Conservation (phyloP, 2,888 invertebrate genomes). For the Dolichopus griseipennis region DNA sequence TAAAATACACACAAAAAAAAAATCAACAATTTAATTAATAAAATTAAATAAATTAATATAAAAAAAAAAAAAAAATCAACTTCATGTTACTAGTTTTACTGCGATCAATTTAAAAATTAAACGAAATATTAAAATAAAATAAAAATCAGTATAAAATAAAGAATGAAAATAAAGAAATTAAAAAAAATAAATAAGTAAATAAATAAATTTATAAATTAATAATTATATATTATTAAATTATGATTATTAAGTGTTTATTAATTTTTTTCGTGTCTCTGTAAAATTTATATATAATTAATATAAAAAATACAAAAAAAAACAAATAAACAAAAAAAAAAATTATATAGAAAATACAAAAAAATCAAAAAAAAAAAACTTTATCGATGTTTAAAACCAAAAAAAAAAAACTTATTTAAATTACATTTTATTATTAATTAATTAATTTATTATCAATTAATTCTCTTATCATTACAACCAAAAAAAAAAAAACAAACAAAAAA, state of each 20-base stretch:
- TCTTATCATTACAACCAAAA: slow-evolving; percentile 13
- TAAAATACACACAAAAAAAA: slow-evolving; percentile 6
- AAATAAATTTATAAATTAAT: slow-evolving; percentile 16
- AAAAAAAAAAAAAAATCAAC: slow-evolving; percentile 7
- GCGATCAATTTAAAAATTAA: background rate
- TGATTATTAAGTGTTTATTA: slow-evolving; percentile 21
- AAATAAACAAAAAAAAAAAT: slow-evolving; percentile 23
- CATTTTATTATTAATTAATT: slow-evolving; percentile 13
- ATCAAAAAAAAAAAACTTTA: slow-evolving; percentile 11
- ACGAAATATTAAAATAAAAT: slow-evolving; percentile 9
- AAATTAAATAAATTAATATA: slow-evolving; percentile 11
- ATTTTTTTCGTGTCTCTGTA: slow-evolving; percentile 19
- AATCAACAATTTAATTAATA: no score
- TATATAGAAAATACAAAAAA: slow-evolving; percentile 22
- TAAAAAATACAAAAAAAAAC: slow-evolving; percentile 24
- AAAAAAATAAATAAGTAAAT: slow-evolving; percentile 15
- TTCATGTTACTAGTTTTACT: slow-evolving; percentile 6
- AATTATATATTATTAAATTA: slow-evolving; percentile 14
- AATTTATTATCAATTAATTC: slow-evolving; percentile 12
- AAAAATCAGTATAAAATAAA: slow-evolving; percentile 15
- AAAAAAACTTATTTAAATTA: slow-evolving; percentile 16
- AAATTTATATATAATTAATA: slow-evolving; percentile 12
- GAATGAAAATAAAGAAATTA: no score
- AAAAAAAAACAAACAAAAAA: background rate
- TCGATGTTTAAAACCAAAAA: background rate